These are phyloP conservation scores for Euphydryas editha DNA, from an alignment of 2,888 invertebrate genomes.

Conservation along the genomic window DNA sequence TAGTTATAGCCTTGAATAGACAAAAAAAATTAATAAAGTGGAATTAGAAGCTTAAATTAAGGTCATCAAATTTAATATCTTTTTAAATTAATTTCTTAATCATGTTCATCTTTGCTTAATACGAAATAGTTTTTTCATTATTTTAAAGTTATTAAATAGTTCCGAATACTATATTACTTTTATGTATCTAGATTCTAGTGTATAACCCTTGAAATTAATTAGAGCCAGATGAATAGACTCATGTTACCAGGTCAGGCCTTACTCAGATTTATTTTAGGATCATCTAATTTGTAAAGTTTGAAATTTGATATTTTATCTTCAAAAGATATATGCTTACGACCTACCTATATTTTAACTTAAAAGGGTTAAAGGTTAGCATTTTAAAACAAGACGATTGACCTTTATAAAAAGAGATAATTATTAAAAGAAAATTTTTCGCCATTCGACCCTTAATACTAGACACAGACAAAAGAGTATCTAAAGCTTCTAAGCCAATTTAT, in stretches of 20 bases:
- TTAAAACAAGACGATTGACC: too few relatives aligned
- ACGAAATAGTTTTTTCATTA: background rate
- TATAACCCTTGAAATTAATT: slow-evolving; percentile 10
- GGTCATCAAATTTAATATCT: too few relatives aligned
- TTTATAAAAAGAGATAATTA: slow-evolving; percentile 8
- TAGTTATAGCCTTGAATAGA: too few relatives aligned
- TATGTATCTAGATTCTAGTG: background rate
- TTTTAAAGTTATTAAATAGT: background rate
- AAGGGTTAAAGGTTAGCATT: too few relatives aligned
- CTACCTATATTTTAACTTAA: background rate
- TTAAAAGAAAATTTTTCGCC: too few relatives aligned
- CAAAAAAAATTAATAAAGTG: too few relatives aligned
- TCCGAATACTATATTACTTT: background rate
- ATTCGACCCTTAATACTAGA: background rate
- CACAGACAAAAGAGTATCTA: too few relatives aligned
- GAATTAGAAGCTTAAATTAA: too few relatives aligned
- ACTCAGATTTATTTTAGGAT: background rate
- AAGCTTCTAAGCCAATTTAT: too few relatives aligned
- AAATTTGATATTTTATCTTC: slow-evolving; percentile 1
- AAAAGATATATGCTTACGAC: background rate
- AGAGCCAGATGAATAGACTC: background rate
- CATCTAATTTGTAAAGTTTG: background rate
- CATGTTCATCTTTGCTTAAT: too few relatives aligned
- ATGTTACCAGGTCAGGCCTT: background rate
- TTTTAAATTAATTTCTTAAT: too few relatives aligned